phyloP scores from a whole-genome alignment of 2,797 vertebrate species.

The Steatocranus sp. region DNA sequence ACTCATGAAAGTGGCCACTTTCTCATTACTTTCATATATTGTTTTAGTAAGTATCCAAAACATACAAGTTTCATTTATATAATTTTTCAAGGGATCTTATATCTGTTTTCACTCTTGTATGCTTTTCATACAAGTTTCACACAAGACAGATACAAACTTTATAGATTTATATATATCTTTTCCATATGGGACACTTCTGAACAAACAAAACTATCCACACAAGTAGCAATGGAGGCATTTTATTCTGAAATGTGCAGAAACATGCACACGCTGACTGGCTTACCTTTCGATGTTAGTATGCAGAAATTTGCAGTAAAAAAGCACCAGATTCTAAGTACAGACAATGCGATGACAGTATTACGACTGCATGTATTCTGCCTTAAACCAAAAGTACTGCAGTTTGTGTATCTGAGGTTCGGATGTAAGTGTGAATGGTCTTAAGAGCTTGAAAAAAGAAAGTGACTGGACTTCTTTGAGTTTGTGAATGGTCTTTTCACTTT shows the following conservation, averaged over 20 bases:
- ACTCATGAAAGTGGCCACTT: no score
- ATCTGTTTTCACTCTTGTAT: no score
- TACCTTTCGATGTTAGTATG: not conserved
- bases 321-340: not conserved
- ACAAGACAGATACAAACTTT: no score
- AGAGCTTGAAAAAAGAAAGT: not conserved
- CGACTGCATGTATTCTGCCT: not conserved
- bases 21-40: no score
- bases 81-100: no score
- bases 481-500: not conserved
- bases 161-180: no score
- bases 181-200: no score
- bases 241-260: not conserved
- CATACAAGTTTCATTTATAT: no score
- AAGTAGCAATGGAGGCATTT: not conserved
- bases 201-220: not conserved
- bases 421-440: not conserved
- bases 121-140: no score
- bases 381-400: not conserved
- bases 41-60: no score
- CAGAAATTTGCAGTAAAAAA: not conserved
- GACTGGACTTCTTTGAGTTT: not conserved
- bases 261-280: not conserved
- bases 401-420: not conserved
- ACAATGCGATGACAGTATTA: not conserved